Conservation (phyloP, 2,888 invertebrate species). For the Podabrus alpinus region DNA sequence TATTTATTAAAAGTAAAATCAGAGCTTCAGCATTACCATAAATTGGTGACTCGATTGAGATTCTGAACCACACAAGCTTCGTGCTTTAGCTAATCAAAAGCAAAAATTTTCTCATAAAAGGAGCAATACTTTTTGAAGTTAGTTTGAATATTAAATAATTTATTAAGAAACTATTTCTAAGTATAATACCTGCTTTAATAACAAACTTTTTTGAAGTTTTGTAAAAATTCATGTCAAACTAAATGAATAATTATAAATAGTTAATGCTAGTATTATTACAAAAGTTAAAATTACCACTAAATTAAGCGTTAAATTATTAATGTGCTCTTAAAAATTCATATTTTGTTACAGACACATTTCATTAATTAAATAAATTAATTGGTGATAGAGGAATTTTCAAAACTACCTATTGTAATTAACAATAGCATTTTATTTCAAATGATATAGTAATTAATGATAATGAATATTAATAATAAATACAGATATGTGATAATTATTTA, state of each 20-base stretch:
- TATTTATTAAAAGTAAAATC: too few species aligned
- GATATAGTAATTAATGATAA: too few species aligned
- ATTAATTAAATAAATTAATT: not conserved
- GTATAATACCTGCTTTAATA: too few species aligned
- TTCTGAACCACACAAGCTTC: too few species aligned
- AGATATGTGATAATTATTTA: not conserved
- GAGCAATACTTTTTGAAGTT: too few species aligned
- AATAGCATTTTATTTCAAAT: not conserved
- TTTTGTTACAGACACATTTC: not conserved
- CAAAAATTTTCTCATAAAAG: too few species aligned
- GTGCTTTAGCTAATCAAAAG: too few species aligned
- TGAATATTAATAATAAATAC: not conserved
- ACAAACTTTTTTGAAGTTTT: not conserved
- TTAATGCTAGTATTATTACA: not conserved
- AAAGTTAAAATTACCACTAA: not conserved
- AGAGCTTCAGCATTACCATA: too few species aligned
- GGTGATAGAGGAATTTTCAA: not conserved
- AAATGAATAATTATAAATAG: not conserved
- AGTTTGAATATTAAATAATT: too few species aligned
- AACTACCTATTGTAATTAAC: not conserved
- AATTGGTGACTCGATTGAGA: too few species aligned
- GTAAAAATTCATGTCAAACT: not conserved
- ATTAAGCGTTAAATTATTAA: not conserved
- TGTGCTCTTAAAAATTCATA: not conserved
- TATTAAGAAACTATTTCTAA: too few species aligned